Conservation (phyloP, 2,888 invertebrate species). For the Macrostomum cliftonense region DNA sequence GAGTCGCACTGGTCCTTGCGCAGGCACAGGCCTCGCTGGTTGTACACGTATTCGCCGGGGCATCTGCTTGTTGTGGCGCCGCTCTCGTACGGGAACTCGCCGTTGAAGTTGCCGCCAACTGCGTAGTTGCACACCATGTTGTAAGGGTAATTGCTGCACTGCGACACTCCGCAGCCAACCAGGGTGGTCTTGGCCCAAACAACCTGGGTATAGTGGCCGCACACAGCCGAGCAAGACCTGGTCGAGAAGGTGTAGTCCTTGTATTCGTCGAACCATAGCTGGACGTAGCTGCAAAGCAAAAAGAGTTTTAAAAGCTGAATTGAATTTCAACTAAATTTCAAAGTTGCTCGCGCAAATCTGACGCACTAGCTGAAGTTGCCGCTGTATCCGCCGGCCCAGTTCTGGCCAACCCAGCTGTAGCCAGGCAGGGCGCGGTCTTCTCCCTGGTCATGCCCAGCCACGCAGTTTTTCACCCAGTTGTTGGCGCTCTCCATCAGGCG, state of each 20-base stretch:
- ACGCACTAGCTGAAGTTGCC: no score
- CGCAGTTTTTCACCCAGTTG: no score
- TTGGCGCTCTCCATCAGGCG: no score
- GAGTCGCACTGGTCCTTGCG: no score
- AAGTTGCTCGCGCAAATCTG: no score
- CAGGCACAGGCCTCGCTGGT: no score
- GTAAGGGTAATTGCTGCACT: not conserved
- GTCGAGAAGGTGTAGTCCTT: slow-evolving; percentile 3
- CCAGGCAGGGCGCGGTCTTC: no score
- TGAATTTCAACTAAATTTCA: no score
- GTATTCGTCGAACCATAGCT: slow-evolving; percentile 1
- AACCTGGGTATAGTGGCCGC: slow-evolving; percentile 7
- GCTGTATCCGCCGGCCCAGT: no score
- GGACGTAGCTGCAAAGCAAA: not conserved
- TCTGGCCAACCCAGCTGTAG: no score
- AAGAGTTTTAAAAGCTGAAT: no score
- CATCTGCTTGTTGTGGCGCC: slow-evolving; percentile 1
- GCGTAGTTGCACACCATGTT: not conserved
- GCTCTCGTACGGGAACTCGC: slow-evolving; percentile 1
- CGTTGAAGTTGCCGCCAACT: slow-evolving; percentile 3
- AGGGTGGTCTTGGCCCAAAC: slow-evolving; percentile 2
- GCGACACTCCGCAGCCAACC: not conserved
- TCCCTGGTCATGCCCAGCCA: no score
- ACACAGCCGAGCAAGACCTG: slow-evolving; percentile 4
- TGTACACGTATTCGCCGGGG: not conserved